phyloP scores from a whole-genome alignment of 2,888 invertebrate genomes.

The Augiades crinisus region DNA sequence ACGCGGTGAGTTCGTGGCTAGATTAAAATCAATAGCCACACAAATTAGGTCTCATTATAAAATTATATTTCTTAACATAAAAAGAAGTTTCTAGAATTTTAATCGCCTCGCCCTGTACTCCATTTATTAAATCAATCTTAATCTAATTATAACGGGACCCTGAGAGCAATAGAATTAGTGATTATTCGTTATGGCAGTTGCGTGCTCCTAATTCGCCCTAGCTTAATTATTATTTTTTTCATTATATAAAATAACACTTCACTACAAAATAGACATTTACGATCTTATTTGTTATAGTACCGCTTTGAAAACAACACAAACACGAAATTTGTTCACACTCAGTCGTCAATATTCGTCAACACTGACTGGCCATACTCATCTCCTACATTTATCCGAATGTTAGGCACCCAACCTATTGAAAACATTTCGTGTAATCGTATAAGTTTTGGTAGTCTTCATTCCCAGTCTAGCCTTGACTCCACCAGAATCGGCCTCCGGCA shows the following conservation, averaged over 20 bases:
- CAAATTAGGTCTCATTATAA: too few relatives aligned
- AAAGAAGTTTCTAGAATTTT: too few relatives aligned
- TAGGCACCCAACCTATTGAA: slow-evolving; percentile 66
- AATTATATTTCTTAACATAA: too few relatives aligned
- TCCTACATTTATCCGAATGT: slow-evolving; percentile 26
- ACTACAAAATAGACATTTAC: not conserved
- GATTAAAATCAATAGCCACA: too few relatives aligned
- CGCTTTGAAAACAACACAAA: not conserved
- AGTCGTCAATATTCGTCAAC: not conserved
- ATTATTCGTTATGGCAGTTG: not conserved
- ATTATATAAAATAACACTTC: not conserved
- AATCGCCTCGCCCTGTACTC: too few relatives aligned
- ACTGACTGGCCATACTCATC: not conserved
- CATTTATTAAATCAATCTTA: not conserved
- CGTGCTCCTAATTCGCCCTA: not conserved
- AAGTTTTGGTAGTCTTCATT: slow-evolving; percentile 50
- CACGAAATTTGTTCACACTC: not conserved
- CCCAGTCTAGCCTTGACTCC: slow-evolving; percentile 63
- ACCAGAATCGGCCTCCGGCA: slow-evolving; percentile 49
- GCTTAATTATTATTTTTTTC: not conserved
- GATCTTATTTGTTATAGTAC: not conserved
- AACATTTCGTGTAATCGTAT: slow-evolving; percentile 62
- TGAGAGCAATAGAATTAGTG: not conserved
- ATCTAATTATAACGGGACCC: not conserved
- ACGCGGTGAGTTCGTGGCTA: too few relatives aligned